These are phyloP conservation scores for Drosophila kuntzei DNA, from an alignment of 2,888 invertebrate genomes.

Conservation along the genomic window DNA sequence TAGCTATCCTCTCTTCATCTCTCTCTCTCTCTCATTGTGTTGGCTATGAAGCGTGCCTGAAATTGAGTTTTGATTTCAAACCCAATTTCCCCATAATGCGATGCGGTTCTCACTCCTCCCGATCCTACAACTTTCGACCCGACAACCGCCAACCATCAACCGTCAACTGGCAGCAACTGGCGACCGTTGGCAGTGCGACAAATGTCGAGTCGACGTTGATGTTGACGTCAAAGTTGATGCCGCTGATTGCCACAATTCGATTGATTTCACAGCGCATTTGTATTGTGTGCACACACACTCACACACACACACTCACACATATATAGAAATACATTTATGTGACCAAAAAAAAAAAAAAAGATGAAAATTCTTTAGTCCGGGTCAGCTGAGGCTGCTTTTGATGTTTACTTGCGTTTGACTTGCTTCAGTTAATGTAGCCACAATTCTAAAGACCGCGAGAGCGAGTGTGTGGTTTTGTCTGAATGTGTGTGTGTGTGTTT, in stretches of 20 bases:
- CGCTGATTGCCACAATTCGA: constrained; percentile 79
- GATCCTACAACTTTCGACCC: background rate
- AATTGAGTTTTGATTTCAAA: constrained; percentile 81
- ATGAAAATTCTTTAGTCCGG: constrained; percentile 24
- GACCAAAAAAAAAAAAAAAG: background rate
- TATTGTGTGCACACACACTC: constrained; percentile 19
- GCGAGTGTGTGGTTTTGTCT: constrained; percentile 3
- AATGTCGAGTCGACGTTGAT: constrained; percentile 18
- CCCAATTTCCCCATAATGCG: constrained; percentile 59
- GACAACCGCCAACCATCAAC: background rate
- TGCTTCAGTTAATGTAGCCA: constrained; percentile 53
- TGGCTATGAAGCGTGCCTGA: constrained; percentile 39
- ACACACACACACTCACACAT: background rate
- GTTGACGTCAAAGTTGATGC: constrained; percentile 35
- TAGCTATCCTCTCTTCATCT: constrained; percentile 36
- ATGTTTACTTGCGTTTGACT: constrained; percentile 58
- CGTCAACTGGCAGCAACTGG: constrained; percentile 16
- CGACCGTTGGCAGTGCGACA: constrained; percentile 44
- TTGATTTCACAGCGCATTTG: constrained; percentile 71
- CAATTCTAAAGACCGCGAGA: constrained; percentile 23
- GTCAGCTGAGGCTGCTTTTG: constrained; percentile 54
- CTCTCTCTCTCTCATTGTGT: constrained; percentile 20
- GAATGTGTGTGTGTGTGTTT: constrained; percentile 7
- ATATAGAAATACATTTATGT: background rate
- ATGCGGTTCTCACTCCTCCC: constrained; percentile 18